These are phyloP conservation scores for Drosophila longiperda DNA, from an alignment of 2,888 invertebrate species.

Conservation along the genomic window DNA sequence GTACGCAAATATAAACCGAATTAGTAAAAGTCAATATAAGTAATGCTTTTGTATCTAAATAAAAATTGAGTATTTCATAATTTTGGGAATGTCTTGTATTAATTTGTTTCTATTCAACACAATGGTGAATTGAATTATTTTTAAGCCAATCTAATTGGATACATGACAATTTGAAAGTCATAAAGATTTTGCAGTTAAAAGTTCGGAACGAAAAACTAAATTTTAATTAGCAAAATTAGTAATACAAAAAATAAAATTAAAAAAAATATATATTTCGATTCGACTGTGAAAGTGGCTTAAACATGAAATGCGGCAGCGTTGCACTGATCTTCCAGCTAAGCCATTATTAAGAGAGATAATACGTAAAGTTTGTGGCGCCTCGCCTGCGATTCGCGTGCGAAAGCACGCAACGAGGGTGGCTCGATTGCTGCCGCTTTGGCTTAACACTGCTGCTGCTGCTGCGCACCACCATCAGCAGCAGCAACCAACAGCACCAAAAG, in stretches of 20 bases:
- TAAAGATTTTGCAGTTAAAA: neutral
- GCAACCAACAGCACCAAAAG: constrained; percentile 2
- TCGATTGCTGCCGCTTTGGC: constrained; percentile 40
- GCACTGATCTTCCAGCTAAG: constrained; percentile 39
- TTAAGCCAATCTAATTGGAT: neutral
- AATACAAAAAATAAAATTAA: neutral
- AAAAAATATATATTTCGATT: neutral
- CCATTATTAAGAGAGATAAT: constrained; percentile 22
- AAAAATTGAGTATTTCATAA: neutral
- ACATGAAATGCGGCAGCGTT: constrained; percentile 13
- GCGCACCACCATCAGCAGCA: constrained; percentile 61
- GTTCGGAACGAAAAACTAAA: neutral
- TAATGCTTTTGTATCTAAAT: neutral
- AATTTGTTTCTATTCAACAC: too few species aligned
- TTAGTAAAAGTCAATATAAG: neutral
- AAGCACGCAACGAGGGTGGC: constrained; percentile 46
- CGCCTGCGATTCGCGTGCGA: constrained; percentile 7
- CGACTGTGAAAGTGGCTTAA: neutral
- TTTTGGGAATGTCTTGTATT: neutral
- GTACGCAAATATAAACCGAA: neutral
- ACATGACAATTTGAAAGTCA: neutral
- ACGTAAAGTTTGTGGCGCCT: constrained; percentile 17
- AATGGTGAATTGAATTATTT: too few species aligned
- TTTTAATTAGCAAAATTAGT: neutral
- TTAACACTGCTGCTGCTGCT: constrained; percentile 39